Percentiles rank a stretch among this genome's conserved stretches.
These are phyloP conservation scores for Phortica okadai DNA, from an alignment of 2,888 invertebrate genomes.

Conservation along the genomic window DNA sequence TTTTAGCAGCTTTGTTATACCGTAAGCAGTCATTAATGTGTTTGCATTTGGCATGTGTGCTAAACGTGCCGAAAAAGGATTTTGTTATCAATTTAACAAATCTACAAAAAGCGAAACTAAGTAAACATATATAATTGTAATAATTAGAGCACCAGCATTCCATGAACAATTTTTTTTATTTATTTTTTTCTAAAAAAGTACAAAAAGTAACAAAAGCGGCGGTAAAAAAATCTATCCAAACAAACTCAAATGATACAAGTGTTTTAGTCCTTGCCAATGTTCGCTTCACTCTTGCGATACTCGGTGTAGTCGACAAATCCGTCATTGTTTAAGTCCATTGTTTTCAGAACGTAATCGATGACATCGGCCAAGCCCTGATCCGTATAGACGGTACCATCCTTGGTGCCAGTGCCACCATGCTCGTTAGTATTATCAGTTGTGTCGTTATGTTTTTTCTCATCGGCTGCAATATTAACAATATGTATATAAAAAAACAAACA, in stretches of 20 bases:
- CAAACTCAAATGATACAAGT: background rate
- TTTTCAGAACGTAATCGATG: conserved; percentile 81
- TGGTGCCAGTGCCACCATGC: conserved; percentile 40
- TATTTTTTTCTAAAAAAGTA: conserved; percentile 3
- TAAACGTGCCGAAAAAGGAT: too few species aligned
- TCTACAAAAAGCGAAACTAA: too few species aligned
- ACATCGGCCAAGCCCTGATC: conserved; percentile 79
- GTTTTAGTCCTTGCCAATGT: conserved; percentile 50
- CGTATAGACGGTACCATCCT: conserved; percentile 76
- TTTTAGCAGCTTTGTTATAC: background rate
- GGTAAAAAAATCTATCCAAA: background rate
- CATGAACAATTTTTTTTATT: background rate
- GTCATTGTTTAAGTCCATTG: conserved; percentile 84
- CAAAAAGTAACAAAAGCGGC: conserved; percentile 3
- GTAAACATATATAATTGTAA: background rate
- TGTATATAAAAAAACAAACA: background rate
- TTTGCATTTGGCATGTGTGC: background rate
- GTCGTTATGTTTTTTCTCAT: conserved; percentile 40
- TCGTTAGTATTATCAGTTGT: conserved; percentile 35
- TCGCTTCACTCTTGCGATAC: conserved; percentile 75
- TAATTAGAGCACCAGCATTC: background rate
- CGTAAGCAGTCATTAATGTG: background rate
- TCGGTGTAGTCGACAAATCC: conserved; percentile 85
- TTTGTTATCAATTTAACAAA: too few species aligned
- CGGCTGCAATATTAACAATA: conserved; percentile 47